These are phyloP conservation scores for Polylopha cassiicola DNA, from an alignment of 2,888 invertebrate species.

Conservation along the genomic window DNA sequence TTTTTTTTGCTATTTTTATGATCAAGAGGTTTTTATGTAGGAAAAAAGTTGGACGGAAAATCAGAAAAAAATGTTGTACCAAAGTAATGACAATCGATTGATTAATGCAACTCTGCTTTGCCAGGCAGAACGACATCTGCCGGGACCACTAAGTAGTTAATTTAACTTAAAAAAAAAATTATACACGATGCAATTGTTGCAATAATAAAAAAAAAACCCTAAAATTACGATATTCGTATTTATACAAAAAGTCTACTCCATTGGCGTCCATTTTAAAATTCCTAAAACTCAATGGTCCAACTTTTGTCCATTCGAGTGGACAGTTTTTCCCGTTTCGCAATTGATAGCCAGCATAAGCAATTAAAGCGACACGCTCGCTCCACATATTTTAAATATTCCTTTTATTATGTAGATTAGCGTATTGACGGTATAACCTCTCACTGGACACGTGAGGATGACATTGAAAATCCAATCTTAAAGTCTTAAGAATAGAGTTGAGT, in stretches of 20 bases:
- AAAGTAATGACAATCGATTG: too few species aligned
- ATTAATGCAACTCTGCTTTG: too few species aligned
- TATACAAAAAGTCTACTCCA: slow-evolving; percentile 31
- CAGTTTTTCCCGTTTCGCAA: slow-evolving; percentile 70
- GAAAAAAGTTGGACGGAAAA: too few species aligned
- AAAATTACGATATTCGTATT: neutral
- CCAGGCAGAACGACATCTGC: too few species aligned
- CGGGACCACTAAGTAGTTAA: too few species aligned
- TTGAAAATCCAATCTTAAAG: neutral
- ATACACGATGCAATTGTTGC: neutral
- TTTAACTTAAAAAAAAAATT: too few species aligned
- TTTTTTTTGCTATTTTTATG: too few species aligned
- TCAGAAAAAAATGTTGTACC: too few species aligned
- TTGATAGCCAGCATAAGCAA: slow-evolving; percentile 68
- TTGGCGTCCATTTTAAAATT: slow-evolving; percentile 37
- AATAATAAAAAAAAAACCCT: neutral
- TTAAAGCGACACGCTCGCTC: slow-evolving; percentile 57
- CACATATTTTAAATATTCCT: slow-evolving; percentile 68
- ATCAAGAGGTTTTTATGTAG: too few species aligned
- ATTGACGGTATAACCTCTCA: slow-evolving; percentile 52
- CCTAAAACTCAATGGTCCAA: slow-evolving; percentile 51
- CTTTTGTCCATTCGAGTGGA: slow-evolving; percentile 58
- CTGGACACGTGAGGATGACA: slow-evolving; percentile 24
- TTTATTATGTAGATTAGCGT: slow-evolving; percentile 73
- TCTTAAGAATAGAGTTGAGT: neutral